Conservation (phyloP, 1,140 invertebrate genomes). For the Sycophila sp. region DNA sequence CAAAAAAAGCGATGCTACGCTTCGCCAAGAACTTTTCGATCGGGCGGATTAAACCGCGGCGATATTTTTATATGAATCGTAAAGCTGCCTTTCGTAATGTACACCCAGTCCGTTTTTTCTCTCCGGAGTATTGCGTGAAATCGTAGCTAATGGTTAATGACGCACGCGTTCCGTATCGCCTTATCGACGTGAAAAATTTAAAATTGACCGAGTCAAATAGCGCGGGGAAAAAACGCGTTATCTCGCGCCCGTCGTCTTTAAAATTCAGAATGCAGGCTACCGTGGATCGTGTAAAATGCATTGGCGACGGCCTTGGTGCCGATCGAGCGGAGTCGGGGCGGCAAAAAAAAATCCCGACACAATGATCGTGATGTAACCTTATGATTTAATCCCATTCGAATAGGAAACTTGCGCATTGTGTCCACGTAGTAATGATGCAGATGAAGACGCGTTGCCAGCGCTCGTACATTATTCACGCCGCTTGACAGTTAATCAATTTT, state of each 20-base stretch:
- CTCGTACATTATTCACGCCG: not conserved
- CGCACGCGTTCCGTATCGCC: not conserved
- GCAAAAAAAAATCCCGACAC: not conserved
- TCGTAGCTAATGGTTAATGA: too few species aligned
- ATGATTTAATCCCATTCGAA: constrained; percentile 1
- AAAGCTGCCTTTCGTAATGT: not conserved
- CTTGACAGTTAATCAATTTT: constrained; percentile 10
- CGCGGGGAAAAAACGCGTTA: not conserved
- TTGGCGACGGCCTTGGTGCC: constrained; percentile 18
- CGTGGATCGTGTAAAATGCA: constrained; percentile 19
- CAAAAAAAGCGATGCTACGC: too few species aligned
- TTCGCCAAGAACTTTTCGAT: not conserved
- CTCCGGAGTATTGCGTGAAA: not conserved
- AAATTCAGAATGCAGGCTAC: not conserved
- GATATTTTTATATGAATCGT: not conserved
- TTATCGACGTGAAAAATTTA: not conserved
- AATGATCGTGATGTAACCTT: constrained; percentile 35
- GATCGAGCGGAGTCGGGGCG: not conserved
- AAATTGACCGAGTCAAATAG: not conserved
- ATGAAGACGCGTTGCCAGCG: not conserved
- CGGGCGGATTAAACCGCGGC: not conserved
- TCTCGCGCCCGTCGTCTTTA: not conserved
- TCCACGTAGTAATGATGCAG: not conserved
- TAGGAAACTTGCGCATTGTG: not conserved
- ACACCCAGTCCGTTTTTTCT: not conserved